phyloP scores from a whole-genome alignment of 2,113 vertebrate genomes.

The Salvelinus sp. region DNA sequence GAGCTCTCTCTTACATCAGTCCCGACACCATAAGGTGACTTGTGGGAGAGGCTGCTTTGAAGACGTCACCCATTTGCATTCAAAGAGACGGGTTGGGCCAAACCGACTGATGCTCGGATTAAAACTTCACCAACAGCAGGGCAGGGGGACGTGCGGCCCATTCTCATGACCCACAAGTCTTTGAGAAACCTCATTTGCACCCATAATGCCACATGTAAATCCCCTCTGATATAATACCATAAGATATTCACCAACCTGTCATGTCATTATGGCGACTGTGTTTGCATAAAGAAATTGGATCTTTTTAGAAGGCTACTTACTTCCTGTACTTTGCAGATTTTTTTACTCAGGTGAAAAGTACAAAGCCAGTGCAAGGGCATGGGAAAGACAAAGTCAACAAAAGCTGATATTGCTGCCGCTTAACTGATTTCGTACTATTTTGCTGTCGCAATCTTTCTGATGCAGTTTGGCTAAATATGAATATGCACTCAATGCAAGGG shows the following conservation, averaged over 20 bases:
- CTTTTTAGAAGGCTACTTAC: slow-evolving; percentile 38
- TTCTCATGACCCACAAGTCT: slow-evolving; percentile 39
- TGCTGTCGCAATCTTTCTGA: neutral
- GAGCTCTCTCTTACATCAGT: slow-evolving; percentile 37
- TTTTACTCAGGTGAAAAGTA: neutral
- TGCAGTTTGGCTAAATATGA: neutral
- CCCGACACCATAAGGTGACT: slow-evolving; percentile 49
- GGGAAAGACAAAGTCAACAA: neutral
- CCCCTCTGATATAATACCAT: slow-evolving; percentile 47
- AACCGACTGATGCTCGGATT: slow-evolving; percentile 37
- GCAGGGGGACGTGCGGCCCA: slow-evolving; percentile 39
- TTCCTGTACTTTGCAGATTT: slow-evolving; percentile 10
- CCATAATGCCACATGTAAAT: slow-evolving; percentile 55
- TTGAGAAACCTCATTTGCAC: slow-evolving; percentile 55
- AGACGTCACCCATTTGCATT: slow-evolving; percentile 60
- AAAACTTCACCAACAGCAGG: slow-evolving; percentile 47
- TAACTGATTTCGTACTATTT: neutral
- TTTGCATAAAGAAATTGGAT: slow-evolving; percentile 53
- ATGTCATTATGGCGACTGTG: slow-evolving; percentile 45
- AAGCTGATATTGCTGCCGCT: neutral
- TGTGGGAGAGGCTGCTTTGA: slow-evolving; percentile 46
- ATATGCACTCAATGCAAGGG: neutral
- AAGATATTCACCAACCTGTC: slow-evolving; percentile 47
- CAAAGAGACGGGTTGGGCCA: slow-evolving; percentile 28
- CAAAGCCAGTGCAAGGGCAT: neutral